phyloP scores from a whole-genome alignment of 1,140 invertebrate genomes.

The Drosophila kepulauana region DNA sequence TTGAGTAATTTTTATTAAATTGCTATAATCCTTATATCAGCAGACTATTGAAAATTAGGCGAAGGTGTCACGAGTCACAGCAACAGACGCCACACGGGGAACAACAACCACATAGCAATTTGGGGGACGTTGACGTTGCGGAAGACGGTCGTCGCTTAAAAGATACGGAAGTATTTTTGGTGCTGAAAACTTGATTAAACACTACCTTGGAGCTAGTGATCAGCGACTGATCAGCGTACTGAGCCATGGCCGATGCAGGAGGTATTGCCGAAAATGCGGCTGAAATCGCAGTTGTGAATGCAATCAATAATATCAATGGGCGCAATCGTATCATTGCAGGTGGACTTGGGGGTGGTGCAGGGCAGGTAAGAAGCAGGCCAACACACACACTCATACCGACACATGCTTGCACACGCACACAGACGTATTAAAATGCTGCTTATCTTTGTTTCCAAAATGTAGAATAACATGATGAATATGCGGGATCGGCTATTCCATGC shows the following conservation, averaged over 20 bases:
- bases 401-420: constrained; percentile 1
- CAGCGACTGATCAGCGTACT: constrained; percentile 2
- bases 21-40: neutral
- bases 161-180: constrained; percentile 38
- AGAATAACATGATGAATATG: constrained; percentile 93
- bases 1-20: constrained; percentile 17
- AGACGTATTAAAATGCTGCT: constrained; percentile 31
- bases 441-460: constrained; percentile 53
- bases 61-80: constrained; percentile 29
- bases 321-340: constrained; percentile 59
- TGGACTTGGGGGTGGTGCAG: constrained; percentile 27
- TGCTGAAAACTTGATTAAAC: constrained; percentile 44
- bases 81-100: constrained; percentile 4
- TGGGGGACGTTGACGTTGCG: constrained; percentile 28
- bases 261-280: constrained; percentile 53
- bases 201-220: constrained; percentile 33
- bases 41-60: constrained; percentile 12
- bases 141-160: constrained; percentile 21
- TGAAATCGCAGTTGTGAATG: constrained; percentile 71
- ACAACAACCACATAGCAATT: constrained; percentile 18
- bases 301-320: constrained; percentile 75
- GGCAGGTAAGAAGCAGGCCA: constrained; percentile 52
- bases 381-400: constrained; percentile 3
- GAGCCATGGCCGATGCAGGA: constrained; percentile 44
- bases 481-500: constrained; percentile 98